Base-by-base conservation (phyloP, 2,888 invertebrate genomes). In the Lycaena phlaeas region DNA sequence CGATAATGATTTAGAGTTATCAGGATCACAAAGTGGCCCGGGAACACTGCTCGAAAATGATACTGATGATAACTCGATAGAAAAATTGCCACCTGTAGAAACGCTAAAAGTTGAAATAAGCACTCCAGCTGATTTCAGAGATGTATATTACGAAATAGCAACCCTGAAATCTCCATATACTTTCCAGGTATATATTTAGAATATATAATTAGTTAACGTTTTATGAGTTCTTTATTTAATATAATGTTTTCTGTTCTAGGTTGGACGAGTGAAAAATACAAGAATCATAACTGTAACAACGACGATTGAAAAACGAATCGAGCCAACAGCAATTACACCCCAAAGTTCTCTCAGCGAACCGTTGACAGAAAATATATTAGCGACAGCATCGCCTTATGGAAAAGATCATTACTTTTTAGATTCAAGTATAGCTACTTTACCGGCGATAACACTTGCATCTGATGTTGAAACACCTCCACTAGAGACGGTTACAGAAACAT, bases 161-260 rank as follows among this genome's bases (percentile, higher is more conserved):
- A 95, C 95, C 2, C 92, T 95, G 51, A 94, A 93, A 70, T 94
- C 94, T 45, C 95, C 95, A 2, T 95, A 94, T 61, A 91, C 93
- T 42, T 95, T 95, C 76, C 94, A 95, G 90, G 95, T 94, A 85
- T 71, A 11, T 28, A 6, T 30, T 4, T 26, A 22, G 4, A 18
- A 41, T 29, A 17, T 25, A 22, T 36, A 14, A 11, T 2, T 9
- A 18, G 14, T 14, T n/a, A 15, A n/a, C n/a, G n/a, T 25, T 25
- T 25, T 25, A 25, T n/a, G 7, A 6, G 9, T 25, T 25, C 25
- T 25, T n/a, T 1, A 7, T 25, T 25, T 25, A n/a, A n/a, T n/a
- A n/a, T n/a, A n/a, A n/a, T 25, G 25, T 25, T 10, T n/a, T 12
- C 9, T 10, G 9, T 10, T 25, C 27, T 76, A 95, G 93, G 94